Evolutionary conservation across 2,797 vertebrate species (phyloP).

Genomic region (Erpetoichthys calabaricus): DNA sequence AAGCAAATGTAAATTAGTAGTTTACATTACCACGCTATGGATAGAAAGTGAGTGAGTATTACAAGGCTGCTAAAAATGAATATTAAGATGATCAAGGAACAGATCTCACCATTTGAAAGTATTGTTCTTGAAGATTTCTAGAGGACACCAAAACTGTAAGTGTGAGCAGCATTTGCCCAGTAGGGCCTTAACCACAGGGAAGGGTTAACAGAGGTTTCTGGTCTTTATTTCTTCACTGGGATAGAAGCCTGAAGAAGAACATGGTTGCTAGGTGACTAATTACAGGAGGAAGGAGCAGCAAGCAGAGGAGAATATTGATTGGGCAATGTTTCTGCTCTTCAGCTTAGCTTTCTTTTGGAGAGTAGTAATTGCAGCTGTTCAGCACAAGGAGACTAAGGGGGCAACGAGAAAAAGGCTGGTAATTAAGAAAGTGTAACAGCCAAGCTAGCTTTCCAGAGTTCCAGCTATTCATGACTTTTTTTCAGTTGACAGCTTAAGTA

Average conservation of each 20-base stretch:
- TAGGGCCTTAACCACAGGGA: neutral
- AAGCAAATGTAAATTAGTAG: too few relatives aligned
- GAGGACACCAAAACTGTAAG: too few relatives aligned
- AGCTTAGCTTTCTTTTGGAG: neutral
- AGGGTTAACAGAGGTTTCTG: neutral
- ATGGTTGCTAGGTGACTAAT: conserved; percentile 16
- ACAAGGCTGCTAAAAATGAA: too few relatives aligned
- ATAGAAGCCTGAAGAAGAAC: conserved; percentile 2
- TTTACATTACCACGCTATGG: too few relatives aligned
- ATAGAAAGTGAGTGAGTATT: too few relatives aligned
- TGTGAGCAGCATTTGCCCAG: too few relatives aligned
- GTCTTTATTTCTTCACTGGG: neutral
- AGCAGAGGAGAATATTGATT: neutral
- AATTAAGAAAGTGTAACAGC: neutral
- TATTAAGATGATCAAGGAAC: too few relatives aligned
- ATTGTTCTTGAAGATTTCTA: too few relatives aligned
- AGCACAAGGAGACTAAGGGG: neutral
- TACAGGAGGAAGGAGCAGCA: conserved; percentile 1
- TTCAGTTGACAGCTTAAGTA: too few relatives aligned
- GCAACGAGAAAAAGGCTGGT: neutral
- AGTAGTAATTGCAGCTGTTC: conserved; percentile 10
- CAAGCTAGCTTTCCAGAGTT: neutral
- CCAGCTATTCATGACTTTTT: too few relatives aligned
- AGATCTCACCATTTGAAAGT: too few relatives aligned
- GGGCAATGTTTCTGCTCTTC: neutral